phyloP scores from a whole-genome alignment of 2,113 vertebrate genomes.

The Xiphophorus hellerii region DNA sequence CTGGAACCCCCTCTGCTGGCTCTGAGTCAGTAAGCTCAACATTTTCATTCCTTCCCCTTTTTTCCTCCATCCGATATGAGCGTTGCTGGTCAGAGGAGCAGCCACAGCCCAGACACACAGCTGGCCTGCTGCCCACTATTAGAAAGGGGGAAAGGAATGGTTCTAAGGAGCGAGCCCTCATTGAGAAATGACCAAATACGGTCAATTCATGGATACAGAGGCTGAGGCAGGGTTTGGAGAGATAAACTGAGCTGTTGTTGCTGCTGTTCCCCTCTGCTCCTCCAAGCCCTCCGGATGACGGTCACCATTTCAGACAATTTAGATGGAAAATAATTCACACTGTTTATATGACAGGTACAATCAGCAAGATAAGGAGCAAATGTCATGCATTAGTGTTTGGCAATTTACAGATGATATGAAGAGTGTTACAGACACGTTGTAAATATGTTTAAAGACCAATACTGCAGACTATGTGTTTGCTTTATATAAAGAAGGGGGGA shows the following conservation, averaged over 20 bases:
- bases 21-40: conserved; percentile 23
- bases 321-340: background rate
- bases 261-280: conserved; percentile 34
- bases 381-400: background rate
- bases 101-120: conserved; percentile 48
- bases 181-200: conserved; percentile 84
- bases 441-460: background rate
- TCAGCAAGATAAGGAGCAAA: background rate
- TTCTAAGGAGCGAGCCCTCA: conserved; percentile 62
- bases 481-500: background rate
- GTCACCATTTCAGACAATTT: conserved; percentile 14
- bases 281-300: conserved; percentile 27
- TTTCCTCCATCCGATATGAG: conserved; percentile 31
- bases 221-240: conserved; percentile 56
- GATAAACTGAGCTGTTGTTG: conserved; percentile 59
- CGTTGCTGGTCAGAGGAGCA: conserved; percentile 49
- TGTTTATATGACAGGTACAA: conserved; percentile 10
- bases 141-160: conserved; percentile 82
- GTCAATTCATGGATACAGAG: conserved; percentile 75
- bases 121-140: conserved; percentile 78
- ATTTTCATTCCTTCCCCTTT: conserved; percentile 48
- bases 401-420: background rate
- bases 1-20: conserved; percentile 7
- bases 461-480: background rate
- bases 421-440: background rate